These are phyloP conservation scores for Apis cerana DNA, from an alignment of 1,140 invertebrate genomes.

Conservation along the genomic window DNA sequence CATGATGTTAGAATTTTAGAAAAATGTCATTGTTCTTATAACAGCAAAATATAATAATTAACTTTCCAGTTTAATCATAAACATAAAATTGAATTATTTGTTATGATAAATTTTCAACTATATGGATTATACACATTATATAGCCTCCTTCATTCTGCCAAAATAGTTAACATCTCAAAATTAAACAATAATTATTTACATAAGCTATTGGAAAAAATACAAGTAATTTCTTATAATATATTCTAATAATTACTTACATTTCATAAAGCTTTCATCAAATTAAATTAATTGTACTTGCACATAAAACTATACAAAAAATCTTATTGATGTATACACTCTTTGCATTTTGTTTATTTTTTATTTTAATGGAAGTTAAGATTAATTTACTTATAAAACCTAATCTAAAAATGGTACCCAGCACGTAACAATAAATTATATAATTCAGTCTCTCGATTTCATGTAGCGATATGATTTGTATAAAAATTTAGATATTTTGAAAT, in stretches of 20 bases:
- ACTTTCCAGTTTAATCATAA: neutral
- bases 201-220: constrained; percentile 19
- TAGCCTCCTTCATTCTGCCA: neutral
- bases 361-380: constrained; percentile 30
- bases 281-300: constrained; percentile 61
- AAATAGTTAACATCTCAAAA: constrained; percentile 23
- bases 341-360: neutral
- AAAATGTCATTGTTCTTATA: neutral
- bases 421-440: constrained; percentile 51
- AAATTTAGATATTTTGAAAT: constrained; percentile 24
- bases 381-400: constrained; percentile 48
- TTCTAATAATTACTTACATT: constrained; percentile 23
- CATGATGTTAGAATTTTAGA: neutral
- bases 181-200: constrained; percentile 30
- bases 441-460: constrained; percentile 57
- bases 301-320: constrained; percentile 49
- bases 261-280: constrained; percentile 37
- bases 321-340: neutral
- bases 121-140: neutral
- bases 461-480: constrained; percentile 27
- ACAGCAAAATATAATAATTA: neutral
- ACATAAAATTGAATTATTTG: neutral
- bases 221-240: constrained; percentile 18
- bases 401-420: constrained; percentile 47
- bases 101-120: constrained; percentile 17